A percentile compares a stretch with the other conserved stretches of the same genome.
These are phyloP conservation scores for Elaphurus davidianus DNA, from an alignment of 2,113 vertebrate genomes.

Conservation along the genomic window DNA sequence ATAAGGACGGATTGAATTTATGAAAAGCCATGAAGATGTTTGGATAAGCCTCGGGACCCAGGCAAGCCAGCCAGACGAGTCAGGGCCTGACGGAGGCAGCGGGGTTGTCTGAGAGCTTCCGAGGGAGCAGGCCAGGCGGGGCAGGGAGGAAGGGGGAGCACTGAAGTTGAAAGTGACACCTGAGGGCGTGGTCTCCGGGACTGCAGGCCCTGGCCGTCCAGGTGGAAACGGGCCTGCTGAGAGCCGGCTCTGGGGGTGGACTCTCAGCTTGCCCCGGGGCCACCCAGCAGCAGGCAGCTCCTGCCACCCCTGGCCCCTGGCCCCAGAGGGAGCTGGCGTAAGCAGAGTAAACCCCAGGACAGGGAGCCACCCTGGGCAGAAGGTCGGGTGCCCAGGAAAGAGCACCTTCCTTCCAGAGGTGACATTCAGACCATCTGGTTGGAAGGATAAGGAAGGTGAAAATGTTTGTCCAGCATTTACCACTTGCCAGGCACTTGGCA, in stretches of 20 bases:
- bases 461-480: rapidly evolving
- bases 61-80: conserved; percentile 78
- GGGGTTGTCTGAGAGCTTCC: conserved; percentile 34
- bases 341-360: not conserved
- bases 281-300: not conserved
- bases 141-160: conserved; percentile 31
- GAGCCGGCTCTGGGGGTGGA: not conserved
- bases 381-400: not conserved
- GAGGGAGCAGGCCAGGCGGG: conserved; percentile 10
- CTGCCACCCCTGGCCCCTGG: not conserved
- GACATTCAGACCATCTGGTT: rapidly evolving
- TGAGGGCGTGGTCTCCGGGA: not conserved
- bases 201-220: not conserved
- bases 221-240: not conserved
- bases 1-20: conserved; percentile 80
- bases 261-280: not conserved
- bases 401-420: not conserved
- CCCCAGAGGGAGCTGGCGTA: not conserved
- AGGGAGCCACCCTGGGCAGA: rapidly evolving
- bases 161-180: not conserved
- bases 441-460: not conserved
- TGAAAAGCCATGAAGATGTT: conserved; percentile 83
- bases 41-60: conserved; percentile 78
- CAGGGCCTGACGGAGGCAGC: conserved; percentile 74
- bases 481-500: not conserved